Percentiles rank a stretch among this genome's conserved stretches.
phyloP scores from a whole-genome alignment of 2,888 invertebrate species.

The Diabrotica balteata region DNA sequence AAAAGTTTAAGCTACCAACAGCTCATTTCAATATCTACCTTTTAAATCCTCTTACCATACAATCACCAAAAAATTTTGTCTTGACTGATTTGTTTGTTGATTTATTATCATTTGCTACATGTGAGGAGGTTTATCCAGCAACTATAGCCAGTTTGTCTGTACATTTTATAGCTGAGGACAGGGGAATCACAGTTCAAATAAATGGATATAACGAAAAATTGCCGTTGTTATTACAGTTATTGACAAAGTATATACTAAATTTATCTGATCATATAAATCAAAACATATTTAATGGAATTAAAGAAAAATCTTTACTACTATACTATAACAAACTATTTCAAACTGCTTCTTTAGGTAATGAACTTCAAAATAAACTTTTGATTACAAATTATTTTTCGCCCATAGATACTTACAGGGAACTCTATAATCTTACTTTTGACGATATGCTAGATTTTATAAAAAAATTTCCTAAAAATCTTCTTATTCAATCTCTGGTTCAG shows the following conservation, averaged over 20 bases:
- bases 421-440: constrained; percentile 63
- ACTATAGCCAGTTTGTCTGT: constrained; percentile 38
- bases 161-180: constrained; percentile 37
- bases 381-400: not conserved
- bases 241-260: constrained; percentile 71
- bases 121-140: constrained; percentile 46
- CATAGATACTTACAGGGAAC: constrained; percentile 59
- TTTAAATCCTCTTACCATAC: constrained; percentile 70
- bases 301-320: constrained; percentile 68
- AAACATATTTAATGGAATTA: constrained; percentile 75
- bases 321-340: constrained; percentile 80
- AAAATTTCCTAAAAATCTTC: constrained; percentile 68
- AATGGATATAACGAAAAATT: constrained; percentile 46
- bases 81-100: constrained; percentile 42
- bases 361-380: not conserved
- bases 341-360: constrained; percentile 60
- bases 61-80: constrained; percentile 59
- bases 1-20: constrained; percentile 81
- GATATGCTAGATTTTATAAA: constrained; percentile 70
- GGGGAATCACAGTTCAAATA: constrained; percentile 42
- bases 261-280: constrained; percentile 65
- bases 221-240: constrained; percentile 70
- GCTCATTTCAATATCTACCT: constrained; percentile 78
- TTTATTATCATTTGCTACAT: constrained; percentile 38
- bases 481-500: constrained; percentile 78